These are phyloP conservation scores for Chloroceryle amazona DNA, from an alignment of 2,797 vertebrate genomes.

Conservation along the genomic window DNA sequence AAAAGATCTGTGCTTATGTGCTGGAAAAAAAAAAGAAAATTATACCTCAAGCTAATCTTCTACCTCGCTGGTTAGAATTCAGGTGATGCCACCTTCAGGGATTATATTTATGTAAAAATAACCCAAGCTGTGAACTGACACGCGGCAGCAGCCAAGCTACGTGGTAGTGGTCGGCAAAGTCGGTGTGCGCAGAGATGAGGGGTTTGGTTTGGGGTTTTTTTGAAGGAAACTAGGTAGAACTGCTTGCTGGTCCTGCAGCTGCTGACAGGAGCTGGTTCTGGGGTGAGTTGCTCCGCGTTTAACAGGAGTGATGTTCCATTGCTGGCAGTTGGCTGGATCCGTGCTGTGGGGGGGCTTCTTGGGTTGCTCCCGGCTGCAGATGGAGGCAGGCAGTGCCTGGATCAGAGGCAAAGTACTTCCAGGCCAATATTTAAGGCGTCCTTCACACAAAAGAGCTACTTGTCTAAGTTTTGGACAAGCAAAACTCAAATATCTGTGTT, in stretches of 20 bases:
- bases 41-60: not conserved
- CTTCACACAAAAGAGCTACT: not conserved
- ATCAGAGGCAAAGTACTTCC: accelerated
- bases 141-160: accelerated
- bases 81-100: not conserved
- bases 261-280: not conserved
- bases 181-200: accelerated
- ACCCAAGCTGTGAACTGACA: not conserved
- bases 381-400: not conserved
- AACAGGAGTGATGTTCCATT: accelerated
- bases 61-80: not conserved
- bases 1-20: not conserved
- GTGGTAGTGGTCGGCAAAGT: accelerated
- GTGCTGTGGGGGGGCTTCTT: accelerated
- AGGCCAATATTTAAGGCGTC: too few species aligned
- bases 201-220: too few species aligned
- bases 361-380: accelerated
- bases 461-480: not conserved
- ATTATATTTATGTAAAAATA: not conserved
- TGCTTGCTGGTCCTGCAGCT: accelerated
- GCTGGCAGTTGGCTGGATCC: not conserved
- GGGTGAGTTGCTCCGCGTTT: accelerated
- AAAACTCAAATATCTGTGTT: not conserved
- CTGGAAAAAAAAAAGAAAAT: not conserved
- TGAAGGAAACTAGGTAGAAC: not conserved